Evolutionary conservation across 2,113 vertebrate species (phyloP), one percentile per base, ranked within the genome.

Genomic region (Labeo catla): DNA sequence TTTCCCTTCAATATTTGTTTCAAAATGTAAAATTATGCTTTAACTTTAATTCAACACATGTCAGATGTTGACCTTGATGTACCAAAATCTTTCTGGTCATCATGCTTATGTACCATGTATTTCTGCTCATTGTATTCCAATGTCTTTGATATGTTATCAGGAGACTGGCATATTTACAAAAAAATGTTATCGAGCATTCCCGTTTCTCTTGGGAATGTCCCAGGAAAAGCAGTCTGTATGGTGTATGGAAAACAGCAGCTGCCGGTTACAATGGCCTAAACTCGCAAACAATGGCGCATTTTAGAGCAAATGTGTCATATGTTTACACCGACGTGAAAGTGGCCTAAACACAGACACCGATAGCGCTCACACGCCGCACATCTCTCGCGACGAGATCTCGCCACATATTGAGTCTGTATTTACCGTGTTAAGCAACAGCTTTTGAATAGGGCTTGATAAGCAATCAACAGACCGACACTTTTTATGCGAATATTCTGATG

Each of bases 381-480:
- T 74, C 83, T 0, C 57, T 79, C 76, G 15, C 86, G 2, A 70
- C 43, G 59, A 49, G 88, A 83, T 92, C 87, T 91, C 92, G 88
- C 83, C 87, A 49, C 90, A 39, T 76, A 77, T 81, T 83, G 91
- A 88, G 88, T 65, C 89, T 87, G 90, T 93, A 92, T 89, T 90
- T 89, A 86, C 19, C 10, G 81, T 19, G 88, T 66, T 77, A 73
- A 88, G 87, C 91, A 81, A 70, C 76, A 57, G 85, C 39, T 43
- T 87, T 83, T 90, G 86, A 90, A 90, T 89, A 65, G 93, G 88
- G 90, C 76, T 91, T 86, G 92, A 93, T 94, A 93, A 93, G 93
- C 91, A 91, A 91, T 90, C 72, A 83, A 72, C 86, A 81, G 91
- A 70, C 59, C 16, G 83, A 86, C 86, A 39, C 81, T 89, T 91